These are phyloP conservation scores for Esox masquinongy DNA, from an alignment of 2,797 vertebrate genomes.

Conservation along the genomic window DNA sequence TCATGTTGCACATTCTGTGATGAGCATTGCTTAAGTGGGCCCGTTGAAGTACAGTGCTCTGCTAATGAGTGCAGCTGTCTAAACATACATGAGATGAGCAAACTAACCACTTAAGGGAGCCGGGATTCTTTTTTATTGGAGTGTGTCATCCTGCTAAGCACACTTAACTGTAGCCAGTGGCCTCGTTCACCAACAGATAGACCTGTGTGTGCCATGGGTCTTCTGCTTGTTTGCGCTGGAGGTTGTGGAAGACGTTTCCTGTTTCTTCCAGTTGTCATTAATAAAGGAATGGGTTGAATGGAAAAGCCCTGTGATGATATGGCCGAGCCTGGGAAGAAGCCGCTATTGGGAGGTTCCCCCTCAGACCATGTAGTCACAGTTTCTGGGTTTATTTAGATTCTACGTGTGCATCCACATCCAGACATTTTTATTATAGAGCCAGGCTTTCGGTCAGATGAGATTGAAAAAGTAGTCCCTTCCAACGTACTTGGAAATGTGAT, in stretches of 20 bases:
- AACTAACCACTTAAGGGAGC: neutral
- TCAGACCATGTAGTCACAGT: neutral
- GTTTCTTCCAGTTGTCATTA: neutral
- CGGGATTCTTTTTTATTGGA: neutral
- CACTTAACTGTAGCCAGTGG: neutral
- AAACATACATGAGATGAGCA: neutral
- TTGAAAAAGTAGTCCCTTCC: neutral
- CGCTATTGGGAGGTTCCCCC: neutral
- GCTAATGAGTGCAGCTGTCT: conserved; percentile 14
- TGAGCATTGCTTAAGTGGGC: neutral
- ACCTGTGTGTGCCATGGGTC: neutral
- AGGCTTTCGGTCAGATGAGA: neutral
- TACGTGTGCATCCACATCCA: neutral
- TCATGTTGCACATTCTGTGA: conserved; percentile 1
- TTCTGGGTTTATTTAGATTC: neutral
- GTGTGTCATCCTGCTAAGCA: neutral
- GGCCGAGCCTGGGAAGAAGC: neutral
- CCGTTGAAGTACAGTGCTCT: conserved; percentile 12
- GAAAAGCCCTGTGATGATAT: neutral
- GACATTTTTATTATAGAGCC: neutral
- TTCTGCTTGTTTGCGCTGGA: neutral
- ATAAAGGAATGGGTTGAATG: neutral
- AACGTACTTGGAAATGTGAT: neutral
- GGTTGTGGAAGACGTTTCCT: neutral
- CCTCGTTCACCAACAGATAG: neutral